Base-by-base conservation (phyloP, 2,797 vertebrate species). In the Sebastes vulpes region DNA sequence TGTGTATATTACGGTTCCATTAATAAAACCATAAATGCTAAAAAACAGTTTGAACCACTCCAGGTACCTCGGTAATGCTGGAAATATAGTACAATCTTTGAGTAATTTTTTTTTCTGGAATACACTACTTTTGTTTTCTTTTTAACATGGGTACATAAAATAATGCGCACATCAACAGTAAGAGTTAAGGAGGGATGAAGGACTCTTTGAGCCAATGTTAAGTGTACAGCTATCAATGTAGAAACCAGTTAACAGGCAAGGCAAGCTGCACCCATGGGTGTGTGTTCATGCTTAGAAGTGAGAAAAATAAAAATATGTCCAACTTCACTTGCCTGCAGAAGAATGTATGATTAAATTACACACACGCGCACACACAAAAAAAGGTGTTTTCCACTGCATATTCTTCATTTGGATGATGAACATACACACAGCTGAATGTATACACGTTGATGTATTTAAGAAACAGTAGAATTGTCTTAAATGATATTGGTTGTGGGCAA, bases 1-100 rank as follows among this genome's bases (percentile, higher is more conserved):
- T 95, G 96, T 96, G 95, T 96, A 96, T 96, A 96, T 96, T 94
- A 96, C 83, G 94, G 94, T 94, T 96, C 91, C 93, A 91, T 92
- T 95, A 96, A 96, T 94, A 96, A 96, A 95, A 96, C 94, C 95
- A 96, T 95, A 95, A 93, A 96, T 95, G 94, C 93, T 95, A 95
- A 89, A 82, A 85, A 91, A 95, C 90, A 90, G 92, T 88, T 93
- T 89, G 90, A 95, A 96, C 91, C 95, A 95, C 92, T 95, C 90
- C 90, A 94, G 92, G 95, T 96, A 96, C 96, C 95, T 95, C 81
- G 70, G 95, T 95, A 95, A 94, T 91, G 93, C 92, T 93, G 93
- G 93, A 96, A 96, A 95, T 95, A 93, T 92, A 95, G 94, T 96
- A 96, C 96, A 97, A 96, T 96, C 95, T 93, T 95, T 91, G 92